Conservation (phyloP, 2,888 invertebrate species). For the Drosophila incognita region DNA sequence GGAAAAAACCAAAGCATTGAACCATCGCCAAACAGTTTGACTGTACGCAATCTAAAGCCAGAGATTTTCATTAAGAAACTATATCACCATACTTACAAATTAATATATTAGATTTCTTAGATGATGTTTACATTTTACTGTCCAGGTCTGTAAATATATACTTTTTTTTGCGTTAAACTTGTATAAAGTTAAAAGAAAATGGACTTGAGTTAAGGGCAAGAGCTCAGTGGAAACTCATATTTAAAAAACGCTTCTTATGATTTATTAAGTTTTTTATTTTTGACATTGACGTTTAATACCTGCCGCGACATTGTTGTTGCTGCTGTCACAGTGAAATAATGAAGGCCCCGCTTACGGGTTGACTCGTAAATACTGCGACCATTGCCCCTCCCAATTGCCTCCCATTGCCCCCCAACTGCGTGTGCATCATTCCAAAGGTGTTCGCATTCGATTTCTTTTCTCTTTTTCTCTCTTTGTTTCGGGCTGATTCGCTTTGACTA, state of each 20-base stretch:
- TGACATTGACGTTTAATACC: conserved; percentile 56
- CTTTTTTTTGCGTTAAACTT: conserved; percentile 27
- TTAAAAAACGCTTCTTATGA: conserved; percentile 36
- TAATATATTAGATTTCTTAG: background rate
- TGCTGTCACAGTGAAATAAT: conserved; percentile 32
- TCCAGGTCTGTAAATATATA: background rate
- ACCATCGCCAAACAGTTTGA: background rate
- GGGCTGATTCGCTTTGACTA: conserved; percentile 40
- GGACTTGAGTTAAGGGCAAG: conserved; percentile 39
- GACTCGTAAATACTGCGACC: conserved; percentile 19
- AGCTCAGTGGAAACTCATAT: conserved; percentile 1
- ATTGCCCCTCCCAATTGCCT: background rate
- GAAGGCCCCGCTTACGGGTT: conserved; percentile 50
- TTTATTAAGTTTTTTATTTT: conserved; percentile 44
- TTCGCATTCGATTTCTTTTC: conserved; percentile 22
- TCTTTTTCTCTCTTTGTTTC: conserved; percentile 1
- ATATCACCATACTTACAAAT: background rate
- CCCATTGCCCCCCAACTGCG: conserved; percentile 5
- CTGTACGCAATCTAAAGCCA: background rate
- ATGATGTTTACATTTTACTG: background rate
- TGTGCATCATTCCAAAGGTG: conserved; percentile 7
- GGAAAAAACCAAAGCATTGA: background rate
- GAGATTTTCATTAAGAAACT: background rate
- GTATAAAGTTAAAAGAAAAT: conserved; percentile 29
- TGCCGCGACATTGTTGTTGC: conserved; percentile 23